phyloP scores from a whole-genome alignment of 2,888 invertebrate species.

The Eupithecia abbreviata region DNA sequence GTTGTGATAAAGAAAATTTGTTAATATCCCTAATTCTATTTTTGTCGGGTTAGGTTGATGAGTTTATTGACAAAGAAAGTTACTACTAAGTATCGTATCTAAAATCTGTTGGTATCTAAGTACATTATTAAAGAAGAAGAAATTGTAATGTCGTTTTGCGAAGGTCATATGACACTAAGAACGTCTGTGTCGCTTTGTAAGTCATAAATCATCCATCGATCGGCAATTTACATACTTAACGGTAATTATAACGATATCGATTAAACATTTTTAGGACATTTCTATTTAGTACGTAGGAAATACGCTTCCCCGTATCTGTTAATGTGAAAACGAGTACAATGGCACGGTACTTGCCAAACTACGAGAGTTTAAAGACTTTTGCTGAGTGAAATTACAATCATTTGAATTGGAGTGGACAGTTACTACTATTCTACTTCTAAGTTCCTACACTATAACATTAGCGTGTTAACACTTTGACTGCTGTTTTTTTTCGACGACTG shows the following conservation, averaged over 20 bases:
- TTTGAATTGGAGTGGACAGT: conserved; percentile 3
- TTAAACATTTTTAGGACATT: conserved; percentile 13
- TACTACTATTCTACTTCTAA: background rate
- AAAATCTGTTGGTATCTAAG: too few species aligned
- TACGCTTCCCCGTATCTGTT: conserved; percentile 36
- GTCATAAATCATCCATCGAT: background rate
- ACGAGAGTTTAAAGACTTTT: conserved; percentile 37
- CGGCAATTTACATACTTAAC: background rate
- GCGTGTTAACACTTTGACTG: too few species aligned
- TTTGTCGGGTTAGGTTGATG: too few species aligned
- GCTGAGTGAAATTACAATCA: conserved; percentile 32
- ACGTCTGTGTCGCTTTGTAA: background rate
- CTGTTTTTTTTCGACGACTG: too few species aligned
- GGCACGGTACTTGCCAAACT: conserved; percentile 34
- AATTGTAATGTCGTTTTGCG: background rate
- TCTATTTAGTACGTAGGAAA: conserved; percentile 41
- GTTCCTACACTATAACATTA: background rate
- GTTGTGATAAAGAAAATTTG: background rate
- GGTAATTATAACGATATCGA: conserved; percentile 22
- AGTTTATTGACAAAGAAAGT: too few species aligned
- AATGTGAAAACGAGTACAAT: conserved; percentile 42
- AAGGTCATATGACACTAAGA: background rate
- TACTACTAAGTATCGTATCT: too few species aligned
- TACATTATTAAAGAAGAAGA: too few species aligned
- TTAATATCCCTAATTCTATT: background rate